Evolutionary conservation across 2,888 invertebrate genomes (phyloP), one percentile per base, ranked within the genome.

Genomic region (Tenthredo amoena): DNA sequence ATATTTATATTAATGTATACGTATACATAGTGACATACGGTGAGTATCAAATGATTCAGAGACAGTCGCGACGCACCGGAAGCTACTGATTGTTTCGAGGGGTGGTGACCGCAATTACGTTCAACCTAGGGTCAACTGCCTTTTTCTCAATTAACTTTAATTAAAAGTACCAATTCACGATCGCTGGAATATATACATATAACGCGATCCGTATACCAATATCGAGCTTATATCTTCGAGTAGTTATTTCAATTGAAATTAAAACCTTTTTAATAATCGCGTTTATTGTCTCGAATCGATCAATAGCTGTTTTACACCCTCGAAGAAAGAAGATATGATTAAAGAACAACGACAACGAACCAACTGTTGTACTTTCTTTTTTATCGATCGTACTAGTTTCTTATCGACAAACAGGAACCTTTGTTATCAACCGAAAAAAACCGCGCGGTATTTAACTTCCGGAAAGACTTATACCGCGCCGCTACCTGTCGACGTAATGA

Each of bases 51-150:
- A 90, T 92, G 92, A 92, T 91, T 92, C 92, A 92, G 87, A 88
- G 87, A 84, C 87, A 86, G 90, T 88, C 91, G 88, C 90, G 89
- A 89, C 90, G 89, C 88, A 88, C 91, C 92, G 92, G 92, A 92
- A 92, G 90, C 89, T 89, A 90, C 91, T 91, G 92, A 92, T 92
- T 92, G 91, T 92, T 92, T 85, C 88, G 88, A 91, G 88, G 92
- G 91, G 89, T 92, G 91, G 91, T 91, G 92, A 92, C 91, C 92
- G 90, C 89, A 87, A 88, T 89, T 87, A 88, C 87, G 88, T 88
- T 88, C 87, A 89, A 87, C 81, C 87, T 88, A 90, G 89, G 91
- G 91, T 92, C 91, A 91, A 90, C 88, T 88, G 90, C 90, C 91
- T 92, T 90, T 91, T 92, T 90, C 88, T 89, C 90, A 91, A 92